phyloP scores from a whole-genome alignment of 92 coral and sea anemone genomes.

The Porites divaricata region DNA sequence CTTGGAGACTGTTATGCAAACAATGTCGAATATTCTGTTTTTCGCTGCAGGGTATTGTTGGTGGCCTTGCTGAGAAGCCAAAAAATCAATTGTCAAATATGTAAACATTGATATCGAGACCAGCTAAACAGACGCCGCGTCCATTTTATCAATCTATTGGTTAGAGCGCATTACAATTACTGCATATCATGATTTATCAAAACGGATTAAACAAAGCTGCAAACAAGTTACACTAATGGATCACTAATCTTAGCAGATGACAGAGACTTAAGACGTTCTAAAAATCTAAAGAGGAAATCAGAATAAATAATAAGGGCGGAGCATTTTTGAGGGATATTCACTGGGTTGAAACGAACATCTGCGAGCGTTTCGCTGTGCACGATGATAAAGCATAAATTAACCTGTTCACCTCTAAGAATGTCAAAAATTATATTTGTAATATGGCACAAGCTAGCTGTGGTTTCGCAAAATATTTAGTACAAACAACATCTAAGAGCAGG shows the following conservation, averaged over 20 bases:
- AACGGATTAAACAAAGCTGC: neutral
- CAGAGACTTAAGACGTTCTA: neutral
- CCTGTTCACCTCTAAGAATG: neutral
- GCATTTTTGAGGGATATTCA: conserved; percentile 2
- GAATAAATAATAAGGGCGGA: neutral
- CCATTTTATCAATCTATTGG: neutral
- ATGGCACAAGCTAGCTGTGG: neutral
- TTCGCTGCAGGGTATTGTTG: neutral
- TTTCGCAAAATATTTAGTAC: neutral
- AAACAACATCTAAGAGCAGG: too few relatives aligned
- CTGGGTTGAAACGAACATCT: conserved; percentile 8
- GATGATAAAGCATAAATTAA: conserved; percentile 4
- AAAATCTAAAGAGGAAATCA: neutral
- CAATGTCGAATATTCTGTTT: neutral
- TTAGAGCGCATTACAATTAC: neutral
- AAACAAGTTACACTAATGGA: too few relatives aligned
- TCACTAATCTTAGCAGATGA: neutral
- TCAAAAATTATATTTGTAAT: neutral
- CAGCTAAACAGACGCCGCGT: neutral
- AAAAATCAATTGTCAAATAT: neutral
- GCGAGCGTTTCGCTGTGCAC: neutral
- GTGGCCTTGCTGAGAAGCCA: neutral
- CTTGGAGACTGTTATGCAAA: neutral
- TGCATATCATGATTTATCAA: neutral
- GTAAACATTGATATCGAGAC: neutral